phyloP scores from a whole-genome alignment of 2,113 vertebrate genomes.

The Colius striatus region DNA sequence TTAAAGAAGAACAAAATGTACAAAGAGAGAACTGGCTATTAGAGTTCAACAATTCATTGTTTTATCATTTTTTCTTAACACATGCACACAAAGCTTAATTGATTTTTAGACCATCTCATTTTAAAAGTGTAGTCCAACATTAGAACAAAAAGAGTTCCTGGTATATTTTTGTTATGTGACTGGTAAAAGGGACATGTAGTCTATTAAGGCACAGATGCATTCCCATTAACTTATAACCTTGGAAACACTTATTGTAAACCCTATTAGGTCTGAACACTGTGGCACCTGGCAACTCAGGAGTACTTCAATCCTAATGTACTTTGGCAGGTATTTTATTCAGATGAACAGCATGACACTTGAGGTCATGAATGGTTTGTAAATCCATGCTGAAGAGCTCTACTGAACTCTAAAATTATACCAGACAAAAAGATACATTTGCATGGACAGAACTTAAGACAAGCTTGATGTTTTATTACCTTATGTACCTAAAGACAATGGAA shows the following conservation, averaged over 20 bases:
- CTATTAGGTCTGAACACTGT: background rate
- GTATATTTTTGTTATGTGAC: background rate
- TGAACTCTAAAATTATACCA: background rate
- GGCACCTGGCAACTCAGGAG: conserved; percentile 44
- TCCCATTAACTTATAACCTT: background rate
- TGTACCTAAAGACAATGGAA: background rate
- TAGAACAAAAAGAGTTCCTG: background rate
- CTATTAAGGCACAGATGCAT: background rate
- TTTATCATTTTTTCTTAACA: background rate
- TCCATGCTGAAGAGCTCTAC: background rate
- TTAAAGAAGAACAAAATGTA: background rate
- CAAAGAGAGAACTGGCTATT: background rate
- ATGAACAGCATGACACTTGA: background rate
- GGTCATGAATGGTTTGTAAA: conserved; percentile 23
- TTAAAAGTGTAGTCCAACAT: background rate
- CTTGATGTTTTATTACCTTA: background rate
- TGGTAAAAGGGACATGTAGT: background rate
- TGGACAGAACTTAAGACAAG: background rate
- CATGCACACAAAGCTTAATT: background rate
- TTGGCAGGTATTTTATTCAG: conserved; percentile 18
- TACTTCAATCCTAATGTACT: background rate
- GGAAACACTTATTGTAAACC: background rate
- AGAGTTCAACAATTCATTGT: background rate
- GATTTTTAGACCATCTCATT: background rate
- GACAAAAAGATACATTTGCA: background rate